Evolutionary conservation across 2,797 vertebrate genomes (phyloP), one percentile per base, ranked within the genome.

Genomic region (Myripristis murdjan): DNA sequence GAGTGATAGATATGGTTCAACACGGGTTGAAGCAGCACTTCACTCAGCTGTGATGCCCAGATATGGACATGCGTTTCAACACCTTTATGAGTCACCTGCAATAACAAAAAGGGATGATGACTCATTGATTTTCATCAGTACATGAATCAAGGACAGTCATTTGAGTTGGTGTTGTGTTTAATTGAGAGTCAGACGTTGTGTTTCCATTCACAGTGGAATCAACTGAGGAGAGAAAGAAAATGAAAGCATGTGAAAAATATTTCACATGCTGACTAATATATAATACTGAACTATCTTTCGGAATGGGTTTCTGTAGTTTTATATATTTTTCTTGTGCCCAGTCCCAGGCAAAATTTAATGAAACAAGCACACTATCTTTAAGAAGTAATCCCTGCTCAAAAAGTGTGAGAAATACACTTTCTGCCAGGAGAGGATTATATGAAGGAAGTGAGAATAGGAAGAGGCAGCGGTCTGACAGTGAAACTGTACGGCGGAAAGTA

Each of bases 101-200:
- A 16, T 37, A 39, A 79, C 66, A 80, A 82, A 82, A 79, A 67
- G 57, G 47, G 67, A 37, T 64, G 64, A 68, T 51, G 62, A 86
- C 68, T 81, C 46, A 73, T 72, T 79, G 68, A 77, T 83, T 84
- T 80, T 67, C 48, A 63, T 65, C 53, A 20, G 57, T 58, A 79
- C 71, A 77, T 37, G 41, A 79, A 74, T 81, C 54, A 72, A 67
- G 37, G 64, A 67, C 64, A 76, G 73, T 77, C 60, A 81, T 44
- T 48, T n/a, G 37, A 46, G 57, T 47, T 64, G 37, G 39, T 60
- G 77, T 74, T 64, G 61, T 46, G 78, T 75, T 73, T 79, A 83
- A 76, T 83, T 73, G 73, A 64, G 67, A 60, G 31, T 70, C 46
- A 33, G 49, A 75, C 58, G 53, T 11, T 72, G 44, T 64, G 26